Percentiles rank a stretch among this genome's conserved stretches.
These are phyloP conservation scores for Chaetura pelagica DNA, from an alignment of 2,113 vertebrate species.

Conservation along the genomic window DNA sequence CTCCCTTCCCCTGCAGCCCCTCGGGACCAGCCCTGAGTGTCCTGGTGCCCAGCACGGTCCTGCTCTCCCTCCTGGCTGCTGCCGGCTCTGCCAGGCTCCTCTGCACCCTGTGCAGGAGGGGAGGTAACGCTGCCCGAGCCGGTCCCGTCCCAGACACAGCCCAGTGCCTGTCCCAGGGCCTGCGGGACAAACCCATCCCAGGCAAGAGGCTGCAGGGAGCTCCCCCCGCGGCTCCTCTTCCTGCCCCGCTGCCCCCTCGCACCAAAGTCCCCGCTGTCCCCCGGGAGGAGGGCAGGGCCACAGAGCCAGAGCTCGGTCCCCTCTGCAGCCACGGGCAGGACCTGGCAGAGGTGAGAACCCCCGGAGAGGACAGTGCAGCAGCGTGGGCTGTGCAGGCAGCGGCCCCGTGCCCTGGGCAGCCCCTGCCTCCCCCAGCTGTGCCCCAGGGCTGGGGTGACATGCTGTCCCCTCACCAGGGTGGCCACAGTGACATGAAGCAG, in stretches of 20 bases:
- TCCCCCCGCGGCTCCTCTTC: neutral
- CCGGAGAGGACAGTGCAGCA: neutral
- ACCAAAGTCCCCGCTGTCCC: fast-evolving
- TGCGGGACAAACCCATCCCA: neutral
- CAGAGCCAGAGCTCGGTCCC: fast-evolving
- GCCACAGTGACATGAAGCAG: neutral
- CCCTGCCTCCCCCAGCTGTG: fast-evolving
- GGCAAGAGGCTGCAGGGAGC: fast-evolving
- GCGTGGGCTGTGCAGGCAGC: neutral
- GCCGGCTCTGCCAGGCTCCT: fast-evolving
- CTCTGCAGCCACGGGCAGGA: neutral
- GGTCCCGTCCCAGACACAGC: neutral
- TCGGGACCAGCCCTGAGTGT: fast-evolving
- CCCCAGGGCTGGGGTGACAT: neutral
- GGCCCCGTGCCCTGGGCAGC: neutral
- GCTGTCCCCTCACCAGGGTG: neutral
- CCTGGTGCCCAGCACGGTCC: neutral
- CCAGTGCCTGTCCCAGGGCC: neutral
- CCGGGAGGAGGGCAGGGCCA: fast-evolving
- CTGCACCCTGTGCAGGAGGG: neutral
- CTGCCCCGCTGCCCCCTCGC: fast-evolving
- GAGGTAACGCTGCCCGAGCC: fast-evolving
- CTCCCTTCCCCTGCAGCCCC: neutral
- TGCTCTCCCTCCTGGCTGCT: neutral
- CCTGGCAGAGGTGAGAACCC: neutral